Percentiles rank a stretch among this genome's conserved stretches.
phyloP scores from a whole-genome alignment of 2,797 vertebrate genomes.

The Poecilia picta region DNA sequence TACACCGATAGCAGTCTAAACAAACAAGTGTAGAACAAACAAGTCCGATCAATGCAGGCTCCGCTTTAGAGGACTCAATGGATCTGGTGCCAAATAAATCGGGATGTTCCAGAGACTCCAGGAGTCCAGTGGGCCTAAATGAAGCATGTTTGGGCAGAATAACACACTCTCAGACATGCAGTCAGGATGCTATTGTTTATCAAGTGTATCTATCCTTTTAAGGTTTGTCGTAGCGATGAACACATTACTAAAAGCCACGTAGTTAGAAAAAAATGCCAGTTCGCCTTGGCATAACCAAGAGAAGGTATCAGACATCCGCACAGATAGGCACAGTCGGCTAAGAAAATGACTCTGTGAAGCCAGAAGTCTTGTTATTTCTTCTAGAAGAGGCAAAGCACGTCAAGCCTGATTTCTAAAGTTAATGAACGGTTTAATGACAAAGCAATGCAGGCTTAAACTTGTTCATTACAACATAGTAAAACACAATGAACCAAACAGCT shows the following conservation, averaged over 20 bases:
- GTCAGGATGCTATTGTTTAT: background rate
- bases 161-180: background rate
- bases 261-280: constrained; percentile 22
- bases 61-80: background rate
- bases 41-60: background rate
- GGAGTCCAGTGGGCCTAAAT: background rate
- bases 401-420: constrained; percentile 60
- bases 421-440: constrained; percentile 66
- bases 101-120: background rate
- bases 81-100: background rate
- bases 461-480: constrained; percentile 45
- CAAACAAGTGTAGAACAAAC: background rate
- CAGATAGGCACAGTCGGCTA: constrained; percentile 57
- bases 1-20: background rate
- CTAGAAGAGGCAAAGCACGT: constrained; percentile 54
- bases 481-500: constrained; percentile 12
- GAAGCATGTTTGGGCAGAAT: background rate
- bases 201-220: constrained; percentile 33
- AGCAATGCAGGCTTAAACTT: constrained; percentile 48
- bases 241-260: constrained; percentile 34
- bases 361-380: constrained; percentile 72
- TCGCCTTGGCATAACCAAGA: background rate
- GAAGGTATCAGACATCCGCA: constrained; percentile 48
- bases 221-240: constrained; percentile 48
- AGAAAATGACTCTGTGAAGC: constrained; percentile 76